Evolutionary conservation across 2,888 invertebrate genomes (phyloP).

Genomic region (Alcis repandata): DNA sequence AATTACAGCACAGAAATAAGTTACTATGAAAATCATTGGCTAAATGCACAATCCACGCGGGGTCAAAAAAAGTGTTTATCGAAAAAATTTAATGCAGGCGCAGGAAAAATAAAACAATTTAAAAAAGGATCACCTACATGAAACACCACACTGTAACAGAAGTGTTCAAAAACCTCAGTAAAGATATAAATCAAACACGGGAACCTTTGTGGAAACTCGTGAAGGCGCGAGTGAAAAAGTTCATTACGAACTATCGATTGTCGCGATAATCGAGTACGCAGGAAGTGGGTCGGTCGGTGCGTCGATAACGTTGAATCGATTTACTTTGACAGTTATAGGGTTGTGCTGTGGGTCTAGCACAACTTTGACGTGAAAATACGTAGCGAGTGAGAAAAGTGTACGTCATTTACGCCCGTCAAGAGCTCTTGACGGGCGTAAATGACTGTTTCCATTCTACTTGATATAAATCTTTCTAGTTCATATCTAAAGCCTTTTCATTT

Average conservation of each 20-base stretch:
- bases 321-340: slow-evolving; percentile 49
- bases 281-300: slow-evolving; percentile 58
- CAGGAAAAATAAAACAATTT: background rate
- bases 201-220: slow-evolving; percentile 28
- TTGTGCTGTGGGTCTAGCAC: background rate
- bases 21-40: background rate
- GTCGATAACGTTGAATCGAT: slow-evolving; percentile 58
- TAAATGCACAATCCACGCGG: background rate
- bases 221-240: slow-evolving; percentile 44
- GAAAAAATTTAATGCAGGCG: too few relatives aligned
- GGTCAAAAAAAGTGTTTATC: background rate
- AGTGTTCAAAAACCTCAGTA: too few relatives aligned
- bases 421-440: too few relatives aligned
- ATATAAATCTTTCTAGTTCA: too few relatives aligned
- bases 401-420: too few relatives aligned
- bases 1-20: too few relatives aligned
- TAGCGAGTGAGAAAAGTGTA: too few relatives aligned
- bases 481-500: too few relatives aligned
- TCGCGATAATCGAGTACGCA: slow-evolving; percentile 53
- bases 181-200: background rate
- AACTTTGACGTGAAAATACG: too few relatives aligned
- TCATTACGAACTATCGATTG: slow-evolving; percentile 50
- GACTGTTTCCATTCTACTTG: too few relatives aligned
- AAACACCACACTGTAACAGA: too few relatives aligned
- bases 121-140: background rate